These are phyloP conservation scores for Leptopilina drosophilae DNA, from an alignment of 2,888 invertebrate species.

Conservation along the genomic window DNA sequence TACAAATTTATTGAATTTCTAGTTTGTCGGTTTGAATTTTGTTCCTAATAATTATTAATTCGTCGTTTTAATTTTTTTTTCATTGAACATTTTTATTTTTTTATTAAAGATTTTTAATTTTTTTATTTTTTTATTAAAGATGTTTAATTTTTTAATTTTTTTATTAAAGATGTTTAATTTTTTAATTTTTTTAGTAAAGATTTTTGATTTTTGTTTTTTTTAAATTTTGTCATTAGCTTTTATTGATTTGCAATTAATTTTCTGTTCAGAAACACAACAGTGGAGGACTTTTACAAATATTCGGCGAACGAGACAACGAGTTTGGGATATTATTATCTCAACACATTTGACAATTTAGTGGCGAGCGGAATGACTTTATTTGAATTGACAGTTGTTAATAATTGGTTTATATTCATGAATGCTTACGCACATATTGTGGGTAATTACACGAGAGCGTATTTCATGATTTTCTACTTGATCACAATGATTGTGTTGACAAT, in stretches of 20 bases:
- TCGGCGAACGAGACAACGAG: slow-evolving; percentile 83
- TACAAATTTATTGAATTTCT: not conserved
- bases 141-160: no score
- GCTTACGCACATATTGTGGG: slow-evolving; percentile 86
- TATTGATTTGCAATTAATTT: slow-evolving; percentile 9
- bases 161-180: no score
- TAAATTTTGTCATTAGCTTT: no score
- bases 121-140: no score
- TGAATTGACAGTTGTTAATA: slow-evolving; percentile 93
- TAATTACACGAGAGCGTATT: slow-evolving; percentile 88
- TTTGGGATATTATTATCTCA: slow-evolving; percentile 91
- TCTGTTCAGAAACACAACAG: slow-evolving; percentile 85
- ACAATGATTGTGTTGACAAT: slow-evolving; percentile 95
- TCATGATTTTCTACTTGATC: slow-evolving; percentile 92
- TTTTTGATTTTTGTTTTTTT: no score
- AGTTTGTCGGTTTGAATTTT: no score
- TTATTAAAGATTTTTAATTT: no score
- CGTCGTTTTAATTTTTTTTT: no score
- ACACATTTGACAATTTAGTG: slow-evolving; percentile 89
- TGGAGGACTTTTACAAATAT: slow-evolving; percentile 89
- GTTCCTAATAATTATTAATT: no score
- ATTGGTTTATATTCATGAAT: slow-evolving; percentile 96
- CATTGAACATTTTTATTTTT: no score
- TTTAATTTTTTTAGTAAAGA: no score
- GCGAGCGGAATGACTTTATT: slow-evolving; percentile 90